A percentile compares a stretch with the other conserved stretches of the same genome.
phyloP scores from a whole-genome alignment of 2,113 vertebrate species.

The Tupaia chinensis region DNA sequence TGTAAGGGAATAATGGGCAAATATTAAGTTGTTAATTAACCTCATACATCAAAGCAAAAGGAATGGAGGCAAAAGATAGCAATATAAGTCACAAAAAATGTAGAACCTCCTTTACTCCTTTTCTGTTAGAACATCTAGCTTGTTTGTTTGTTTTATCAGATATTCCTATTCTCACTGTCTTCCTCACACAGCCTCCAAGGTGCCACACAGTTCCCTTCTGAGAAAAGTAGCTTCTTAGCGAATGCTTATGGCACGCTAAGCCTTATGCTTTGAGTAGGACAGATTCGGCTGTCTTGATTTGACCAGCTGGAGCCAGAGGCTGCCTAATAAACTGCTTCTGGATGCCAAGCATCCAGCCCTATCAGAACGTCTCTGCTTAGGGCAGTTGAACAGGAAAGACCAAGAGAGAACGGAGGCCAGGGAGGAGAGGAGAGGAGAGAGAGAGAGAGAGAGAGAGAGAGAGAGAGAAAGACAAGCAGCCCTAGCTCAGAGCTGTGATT shows the following conservation, averaged over 20 bases:
- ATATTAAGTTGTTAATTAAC: neutral
- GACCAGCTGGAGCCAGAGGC: slow-evolving; percentile 44
- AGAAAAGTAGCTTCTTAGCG: slow-evolving; percentile 34
- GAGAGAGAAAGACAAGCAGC: too few species aligned
- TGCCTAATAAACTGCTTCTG: neutral
- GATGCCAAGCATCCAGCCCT: neutral
- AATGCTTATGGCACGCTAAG: neutral
- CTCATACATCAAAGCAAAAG: slow-evolving; percentile 5
- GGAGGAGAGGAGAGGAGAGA: fast-evolving
- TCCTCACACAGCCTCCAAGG: neutral
- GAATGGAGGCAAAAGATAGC: neutral
- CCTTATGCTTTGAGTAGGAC: slow-evolving; percentile 38
- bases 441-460: fast-evolving
- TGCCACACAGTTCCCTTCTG: neutral
- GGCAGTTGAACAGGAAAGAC: neutral
- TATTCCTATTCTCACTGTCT: neutral
- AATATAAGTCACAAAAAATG: neutral
- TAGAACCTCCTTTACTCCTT: neutral
- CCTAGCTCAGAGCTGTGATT: neutral
- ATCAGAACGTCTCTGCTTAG: neutral
- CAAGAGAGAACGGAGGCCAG: neutral
- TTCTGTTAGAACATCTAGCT: neutral
- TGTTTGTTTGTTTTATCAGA: neutral
- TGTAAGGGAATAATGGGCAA: neutral
- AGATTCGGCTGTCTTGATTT: slow-evolving; percentile 42